phyloP scores from a whole-genome alignment of 2,797 vertebrate species.

The Lagocephalus sceleratus region DNA sequence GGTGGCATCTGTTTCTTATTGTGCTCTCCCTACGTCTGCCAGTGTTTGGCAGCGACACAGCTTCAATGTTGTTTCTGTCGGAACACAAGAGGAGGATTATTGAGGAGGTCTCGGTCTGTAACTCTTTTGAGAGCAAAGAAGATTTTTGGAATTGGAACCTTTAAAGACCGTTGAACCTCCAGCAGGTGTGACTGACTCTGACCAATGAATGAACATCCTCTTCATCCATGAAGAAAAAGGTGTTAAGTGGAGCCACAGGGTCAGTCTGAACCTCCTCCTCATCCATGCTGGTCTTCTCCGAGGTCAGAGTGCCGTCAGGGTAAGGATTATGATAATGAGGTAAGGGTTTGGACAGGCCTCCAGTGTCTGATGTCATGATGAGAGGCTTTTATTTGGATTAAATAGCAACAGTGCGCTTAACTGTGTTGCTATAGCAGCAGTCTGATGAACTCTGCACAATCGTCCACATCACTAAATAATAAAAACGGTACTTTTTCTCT shows the following conservation, averaged over 20 bases:
- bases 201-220: neutral
- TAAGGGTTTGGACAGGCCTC: constrained; percentile 34
- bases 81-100: constrained; percentile 27
- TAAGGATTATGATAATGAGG: constrained; percentile 26
- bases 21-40: constrained; percentile 46
- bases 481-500: neutral
- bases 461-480: neutral
- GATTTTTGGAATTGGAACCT: neutral
- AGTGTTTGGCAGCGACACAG: constrained; percentile 49
- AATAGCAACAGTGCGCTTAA: constrained; percentile 29
- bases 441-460: constrained; percentile 34
- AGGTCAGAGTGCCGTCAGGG: constrained; percentile 51
- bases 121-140: neutral
- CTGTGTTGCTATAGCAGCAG: constrained; percentile 12
- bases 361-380: constrained; percentile 53
- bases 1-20: constrained; percentile 72
- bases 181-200: neutral
- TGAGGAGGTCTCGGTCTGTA: constrained; percentile 11
- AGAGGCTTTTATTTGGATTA: constrained; percentile 39
- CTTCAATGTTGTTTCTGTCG: constrained; percentile 56
- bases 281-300: constrained; percentile 40
- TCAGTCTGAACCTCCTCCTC: constrained; percentile 37
- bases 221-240: neutral
- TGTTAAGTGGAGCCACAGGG: constrained; percentile 33
- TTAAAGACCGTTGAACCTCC: neutral